Base-by-base conservation (phyloP, 2,888 invertebrate species). In the Agonopterix heracliana region DNA sequence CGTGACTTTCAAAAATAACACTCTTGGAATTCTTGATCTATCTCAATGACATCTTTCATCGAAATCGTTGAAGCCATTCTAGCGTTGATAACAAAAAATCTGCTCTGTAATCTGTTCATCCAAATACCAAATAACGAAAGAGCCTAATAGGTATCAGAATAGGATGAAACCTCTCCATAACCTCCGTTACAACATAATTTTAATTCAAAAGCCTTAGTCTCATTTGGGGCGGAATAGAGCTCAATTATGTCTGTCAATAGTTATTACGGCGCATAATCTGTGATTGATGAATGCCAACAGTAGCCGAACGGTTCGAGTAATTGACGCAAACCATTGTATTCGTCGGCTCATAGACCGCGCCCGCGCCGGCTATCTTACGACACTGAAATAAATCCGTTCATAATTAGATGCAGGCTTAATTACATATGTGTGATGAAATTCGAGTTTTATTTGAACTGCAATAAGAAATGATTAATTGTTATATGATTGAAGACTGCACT, bases 261-360 rank as follows among this genome's bases (percentile, higher is more conserved):
- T 82, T 77, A 85, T 81, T 79, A 79, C 68, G 59, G 58, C 57
- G 68, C 68, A 70, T 82, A 80, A 82, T 79, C 74, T 70, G 56
- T 78, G 84, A 86, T 85, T 83, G 81, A 85, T 84, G 79, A 71
- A 68, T 61, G 71, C 64, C 69, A 70, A 81, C 85, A 73, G 86
- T 79, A 85, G 85, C 72, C 53, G 54, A 61, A 54, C 62, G 66
- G 68, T 64, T 75, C 60, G 57, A 34, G 68, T 80, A 82, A 85
- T 82, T 78, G 81, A 78, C 71, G 73, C 67, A 48, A 59, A 57
- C 71, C 63, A 81, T 84, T 83, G 81, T 82, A 58, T 61, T 59
- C 56, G 59, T 54, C 54, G 54, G 57, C 60, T 78, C 79, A 82
- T 77, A 71, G 73, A 81, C 78, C 67, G 70, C 58, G 62, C 59